Conservation (phyloP, 2,888 invertebrate genomes). For the Invenusta paracnida region DNA sequence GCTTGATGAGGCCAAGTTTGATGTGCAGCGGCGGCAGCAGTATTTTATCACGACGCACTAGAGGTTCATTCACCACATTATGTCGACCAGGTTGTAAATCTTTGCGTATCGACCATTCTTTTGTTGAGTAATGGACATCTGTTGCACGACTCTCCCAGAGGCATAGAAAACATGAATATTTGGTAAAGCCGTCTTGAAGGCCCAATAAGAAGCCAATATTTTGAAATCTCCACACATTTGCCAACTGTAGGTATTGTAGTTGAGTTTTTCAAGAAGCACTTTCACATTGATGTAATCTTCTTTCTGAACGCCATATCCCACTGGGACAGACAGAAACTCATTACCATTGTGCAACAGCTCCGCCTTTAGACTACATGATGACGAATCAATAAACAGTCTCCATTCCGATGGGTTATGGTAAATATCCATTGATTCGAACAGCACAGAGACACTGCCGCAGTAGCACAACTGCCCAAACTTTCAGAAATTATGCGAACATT, state of each 20-base stretch:
- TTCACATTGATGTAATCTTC: no score
- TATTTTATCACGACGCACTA: neutral
- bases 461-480: neutral
- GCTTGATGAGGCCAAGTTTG: constrained; percentile 15
- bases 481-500: neutral
- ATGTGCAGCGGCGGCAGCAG: constrained; percentile 22
- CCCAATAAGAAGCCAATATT: no score
- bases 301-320: no score
- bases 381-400: neutral
- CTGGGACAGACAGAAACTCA: neutral
- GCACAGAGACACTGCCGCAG: neutral
- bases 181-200: no score
- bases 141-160: neutral
- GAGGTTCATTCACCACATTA: neutral
- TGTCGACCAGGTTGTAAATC: neutral
- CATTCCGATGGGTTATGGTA: neutral
- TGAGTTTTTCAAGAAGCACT: no score
- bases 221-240: no score
- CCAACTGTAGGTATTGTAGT: no score
- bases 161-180: neutral
- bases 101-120: neutral
- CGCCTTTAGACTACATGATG: neutral
- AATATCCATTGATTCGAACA: neutral
- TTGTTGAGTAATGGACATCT: neutral
- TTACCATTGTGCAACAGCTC: neutral